Evolutionary conservation across 2,888 invertebrate species (phyloP), one percentile per base, ranked within the genome.

Genomic region (Saturnia japonica): DNA sequence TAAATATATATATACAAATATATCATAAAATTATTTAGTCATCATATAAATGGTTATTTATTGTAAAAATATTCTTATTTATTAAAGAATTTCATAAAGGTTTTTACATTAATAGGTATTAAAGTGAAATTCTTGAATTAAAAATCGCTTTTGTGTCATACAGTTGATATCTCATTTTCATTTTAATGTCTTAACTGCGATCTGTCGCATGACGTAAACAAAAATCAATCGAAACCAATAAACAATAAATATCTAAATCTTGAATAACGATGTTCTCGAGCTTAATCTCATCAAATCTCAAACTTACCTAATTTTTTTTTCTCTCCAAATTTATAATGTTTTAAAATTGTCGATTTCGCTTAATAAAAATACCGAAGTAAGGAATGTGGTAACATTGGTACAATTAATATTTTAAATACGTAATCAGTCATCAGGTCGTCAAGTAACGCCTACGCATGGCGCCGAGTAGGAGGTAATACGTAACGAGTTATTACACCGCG

Each of bases 351-450:
- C 68, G 60, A 69, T 72, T 72, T 70, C 67, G 77, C 76, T 75
- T 78, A 80, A 84, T 86, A 85, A 86, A 86, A 84, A 88, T 86
- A 82, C 84, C 82, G 71, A 80, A 75, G 74, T 70, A 72, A 78
- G 79, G 85, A 85, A 84, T 84, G 85, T 82, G 80, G 83, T 81
- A 83, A 85, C 84, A 84, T 84, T 86, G 87, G 85, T 84, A 90
- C 90, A 88, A 90, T 91, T 89, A 88, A 88, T 88, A 89, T 90
- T 89, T 89, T 89, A 91, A 91, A 91, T 88, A 87, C 85, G 85
- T 90, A 91, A 92, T 91, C 91, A 90, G 91, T 91, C 92, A 91
- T 88, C 80, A 85, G 88, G 86, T 88, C 89, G 90, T 91, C 89
- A 85, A 82, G 78, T 81, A 77, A 82, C 74, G 80, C 92, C 91